phyloP scores from a whole-genome alignment of 2,888 invertebrate genomes.

The Andricus curvator region DNA sequence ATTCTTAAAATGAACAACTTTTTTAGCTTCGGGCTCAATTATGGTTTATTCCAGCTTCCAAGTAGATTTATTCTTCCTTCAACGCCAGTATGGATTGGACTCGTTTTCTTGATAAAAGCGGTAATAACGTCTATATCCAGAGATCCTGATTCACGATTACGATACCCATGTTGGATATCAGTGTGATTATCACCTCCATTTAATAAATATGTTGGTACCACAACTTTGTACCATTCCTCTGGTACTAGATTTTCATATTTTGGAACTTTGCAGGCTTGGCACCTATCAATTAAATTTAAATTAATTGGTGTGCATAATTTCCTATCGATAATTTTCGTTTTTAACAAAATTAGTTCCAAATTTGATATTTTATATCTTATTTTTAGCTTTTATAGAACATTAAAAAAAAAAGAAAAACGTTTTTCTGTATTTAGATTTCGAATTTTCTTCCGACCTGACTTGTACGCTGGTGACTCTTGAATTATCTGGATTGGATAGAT shows the following conservation, averaged over 20 bases:
- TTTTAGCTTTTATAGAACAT: background rate
- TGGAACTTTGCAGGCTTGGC: slow-evolving; percentile 84
- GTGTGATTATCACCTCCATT: slow-evolving; percentile 86
- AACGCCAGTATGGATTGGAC: slow-evolving; percentile 83
- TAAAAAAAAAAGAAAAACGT: too few relatives aligned
- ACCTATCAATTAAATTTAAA: slow-evolving; percentile 69
- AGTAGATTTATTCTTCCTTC: slow-evolving; percentile 81
- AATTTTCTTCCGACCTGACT: slow-evolving; percentile 60
- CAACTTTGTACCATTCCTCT: slow-evolving; percentile 82
- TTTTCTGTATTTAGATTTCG: background rate
- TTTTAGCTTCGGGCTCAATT: too few relatives aligned
- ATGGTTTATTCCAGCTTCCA: background rate
- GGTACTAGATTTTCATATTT: slow-evolving; percentile 81
- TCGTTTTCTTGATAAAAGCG: slow-evolving; percentile 81
- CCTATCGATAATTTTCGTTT: too few relatives aligned
- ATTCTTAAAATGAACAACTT: too few relatives aligned
- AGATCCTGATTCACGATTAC: background rate
- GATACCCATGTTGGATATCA: background rate
- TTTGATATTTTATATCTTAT: too few relatives aligned
- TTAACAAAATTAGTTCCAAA: too few relatives aligned
- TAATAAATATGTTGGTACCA: slow-evolving; percentile 78
- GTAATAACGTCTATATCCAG: background rate
- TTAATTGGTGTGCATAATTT: slow-evolving; percentile 26
- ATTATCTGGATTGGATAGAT: slow-evolving; percentile 51
- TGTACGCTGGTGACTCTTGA: slow-evolving; percentile 59